These are phyloP conservation scores for Megaptera novaeangliae DNA, from an alignment of 2,113 vertebrate species.

Conservation along the genomic window DNA sequence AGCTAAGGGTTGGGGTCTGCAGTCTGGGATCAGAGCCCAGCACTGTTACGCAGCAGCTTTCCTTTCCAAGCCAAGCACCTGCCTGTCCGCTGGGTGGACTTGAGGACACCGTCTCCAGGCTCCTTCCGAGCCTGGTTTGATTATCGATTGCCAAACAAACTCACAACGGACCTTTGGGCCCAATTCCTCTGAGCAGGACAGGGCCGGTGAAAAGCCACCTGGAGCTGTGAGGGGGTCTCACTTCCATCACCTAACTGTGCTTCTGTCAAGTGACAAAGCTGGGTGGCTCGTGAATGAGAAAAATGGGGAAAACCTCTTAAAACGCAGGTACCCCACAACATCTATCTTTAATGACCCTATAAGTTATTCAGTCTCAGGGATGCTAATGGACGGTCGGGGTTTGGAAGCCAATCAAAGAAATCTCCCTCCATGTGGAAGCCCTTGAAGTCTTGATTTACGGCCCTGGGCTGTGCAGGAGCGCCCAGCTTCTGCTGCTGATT, in stretches of 20 bases:
- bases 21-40: neutral
- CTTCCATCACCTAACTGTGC: conserved; percentile 38
- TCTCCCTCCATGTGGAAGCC: conserved; percentile 72
- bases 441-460: conserved; percentile 72
- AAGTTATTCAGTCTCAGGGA: conserved; percentile 80
- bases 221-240: neutral
- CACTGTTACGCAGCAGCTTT: accelerated
- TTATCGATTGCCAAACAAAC: no score
- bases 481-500: conserved; percentile 37
- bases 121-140: neutral
- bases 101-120: neutral
- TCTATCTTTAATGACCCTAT: conserved; percentile 79
- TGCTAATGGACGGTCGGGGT: conserved; percentile 75
- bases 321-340: conserved; percentile 57
- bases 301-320: conserved; percentile 70
- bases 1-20: neutral
- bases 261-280: neutral
- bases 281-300: conserved; percentile 52
- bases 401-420: conserved; percentile 76
- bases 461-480: conserved; percentile 55
- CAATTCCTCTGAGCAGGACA: neutral
- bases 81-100: accelerated
- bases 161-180: neutral
- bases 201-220: neutral
- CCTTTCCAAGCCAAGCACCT: no score